phyloP scores from a whole-genome alignment of 2,113 vertebrate species.

The Mesitornis unicolor region DNA sequence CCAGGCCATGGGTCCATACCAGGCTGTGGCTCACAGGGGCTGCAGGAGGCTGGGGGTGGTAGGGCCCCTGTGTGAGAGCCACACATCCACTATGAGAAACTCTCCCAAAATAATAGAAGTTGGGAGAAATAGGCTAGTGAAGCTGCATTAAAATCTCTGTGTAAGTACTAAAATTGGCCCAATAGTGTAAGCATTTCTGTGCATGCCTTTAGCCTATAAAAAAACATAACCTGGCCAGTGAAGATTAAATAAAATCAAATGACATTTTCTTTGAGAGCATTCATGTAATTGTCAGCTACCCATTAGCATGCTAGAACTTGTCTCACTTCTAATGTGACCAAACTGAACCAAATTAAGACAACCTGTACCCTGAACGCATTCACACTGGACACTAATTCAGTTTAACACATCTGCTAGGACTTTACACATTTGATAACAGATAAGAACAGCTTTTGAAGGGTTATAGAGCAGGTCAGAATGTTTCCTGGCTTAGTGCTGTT shows the following conservation, averaged over 20 bases:
- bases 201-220: not conserved
- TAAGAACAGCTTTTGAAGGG: not conserved
- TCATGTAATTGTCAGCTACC: not conserved
- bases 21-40: not conserved
- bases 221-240: not conserved
- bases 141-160: not conserved
- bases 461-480: not conserved
- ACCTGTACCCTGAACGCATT: not conserved
- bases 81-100: not conserved
- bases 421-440: not conserved
- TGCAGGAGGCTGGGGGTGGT: not conserved
- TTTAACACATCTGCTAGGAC: not conserved
- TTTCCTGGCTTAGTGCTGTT: not conserved
- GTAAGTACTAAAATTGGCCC: not conserved
- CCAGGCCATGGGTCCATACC: rapidly evolving
- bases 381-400: not conserved
- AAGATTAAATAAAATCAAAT: not conserved
- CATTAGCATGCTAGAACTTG: not conserved
- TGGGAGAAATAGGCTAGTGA: not conserved
- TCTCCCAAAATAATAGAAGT: not conserved
- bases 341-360: not conserved
- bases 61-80: not conserved
- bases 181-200: not conserved
- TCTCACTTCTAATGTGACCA: not conserved
- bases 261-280: not conserved